Evolutionary conservation across 1,140 invertebrate species (phyloP).

Genomic region (Ceratosolen solmsi): DNA sequence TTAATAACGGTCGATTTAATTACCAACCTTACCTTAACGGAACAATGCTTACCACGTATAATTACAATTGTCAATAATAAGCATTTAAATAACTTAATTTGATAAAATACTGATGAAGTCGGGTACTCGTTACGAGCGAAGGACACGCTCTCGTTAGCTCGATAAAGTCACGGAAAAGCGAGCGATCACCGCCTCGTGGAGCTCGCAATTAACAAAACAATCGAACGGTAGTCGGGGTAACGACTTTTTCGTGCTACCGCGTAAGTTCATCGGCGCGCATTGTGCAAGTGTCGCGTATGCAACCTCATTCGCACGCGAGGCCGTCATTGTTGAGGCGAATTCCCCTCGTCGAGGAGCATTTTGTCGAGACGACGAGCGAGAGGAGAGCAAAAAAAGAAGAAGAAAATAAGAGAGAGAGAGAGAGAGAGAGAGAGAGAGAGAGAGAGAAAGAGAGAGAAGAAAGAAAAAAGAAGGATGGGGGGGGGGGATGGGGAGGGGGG

Average conservation of each 20-base stretch:
- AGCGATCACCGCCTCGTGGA: not conserved
- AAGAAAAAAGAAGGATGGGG: no score
- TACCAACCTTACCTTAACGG: not conserved
- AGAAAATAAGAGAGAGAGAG: not conserved
- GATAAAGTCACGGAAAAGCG: not conserved
- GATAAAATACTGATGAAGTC: not conserved
- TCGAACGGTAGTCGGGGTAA: conserved; percentile 10
- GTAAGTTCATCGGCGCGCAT: not conserved
- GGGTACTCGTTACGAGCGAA: no score
- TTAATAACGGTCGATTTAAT: not conserved
- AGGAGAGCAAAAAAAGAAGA: not conserved
- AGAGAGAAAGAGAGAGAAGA: no score
- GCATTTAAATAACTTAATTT: not conserved
- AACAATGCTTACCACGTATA: not conserved
- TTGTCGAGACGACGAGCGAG: conserved; percentile 1
- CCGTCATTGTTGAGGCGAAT: not conserved
- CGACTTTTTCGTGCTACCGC: not conserved
- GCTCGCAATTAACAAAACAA: not conserved
- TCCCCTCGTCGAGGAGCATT: not conserved
- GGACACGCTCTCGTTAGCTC: not conserved
- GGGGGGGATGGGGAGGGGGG: no score
- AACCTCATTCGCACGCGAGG: conserved; percentile 38
- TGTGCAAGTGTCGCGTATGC: conserved; percentile 30
- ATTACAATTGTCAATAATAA: not conserved
- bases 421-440: no score